phyloP scores from a whole-genome alignment of 1,140 invertebrate genomes.

The Stegodyphus mimosarum region DNA sequence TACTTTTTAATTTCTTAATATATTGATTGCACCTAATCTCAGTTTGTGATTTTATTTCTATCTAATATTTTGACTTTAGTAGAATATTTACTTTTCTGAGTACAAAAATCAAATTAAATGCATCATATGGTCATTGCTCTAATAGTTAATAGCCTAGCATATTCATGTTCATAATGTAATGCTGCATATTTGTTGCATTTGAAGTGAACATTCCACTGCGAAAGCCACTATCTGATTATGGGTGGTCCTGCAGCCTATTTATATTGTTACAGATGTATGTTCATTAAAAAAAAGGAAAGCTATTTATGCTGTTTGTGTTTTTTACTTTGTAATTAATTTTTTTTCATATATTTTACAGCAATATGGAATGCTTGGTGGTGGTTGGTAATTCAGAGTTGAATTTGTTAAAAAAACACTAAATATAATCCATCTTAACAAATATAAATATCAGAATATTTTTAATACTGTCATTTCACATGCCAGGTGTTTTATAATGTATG shows the following conservation, averaged over 20 bases:
- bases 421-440: no score
- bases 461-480: no score
- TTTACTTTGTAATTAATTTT: background rate
- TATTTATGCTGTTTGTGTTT: background rate
- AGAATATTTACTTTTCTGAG: conserved; percentile 32
- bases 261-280: conserved; percentile 54
- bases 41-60: conserved; percentile 14
- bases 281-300: conserved; percentile 31
- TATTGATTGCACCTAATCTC: no score
- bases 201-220: conserved; percentile 44
- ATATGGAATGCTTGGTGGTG: no score
- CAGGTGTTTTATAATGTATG: no score
- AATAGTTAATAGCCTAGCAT: conserved; percentile 7
- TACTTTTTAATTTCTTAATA: no score
- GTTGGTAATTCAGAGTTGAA: no score
- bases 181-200: conserved; percentile 35
- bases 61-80: conserved; percentile 4
- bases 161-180: conserved; percentile 30
- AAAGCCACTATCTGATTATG: conserved; percentile 21
- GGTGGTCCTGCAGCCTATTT: conserved; percentile 47
- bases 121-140: conserved; percentile 19
- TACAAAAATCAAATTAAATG: conserved; percentile 37
- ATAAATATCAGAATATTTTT: no score
- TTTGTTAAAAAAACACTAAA: no score
- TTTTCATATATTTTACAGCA: no score